Percentiles rank a stretch among this genome's conserved stretches.
phyloP scores from a whole-genome alignment of 2,888 invertebrate genomes.

The Merodon equestris region DNA sequence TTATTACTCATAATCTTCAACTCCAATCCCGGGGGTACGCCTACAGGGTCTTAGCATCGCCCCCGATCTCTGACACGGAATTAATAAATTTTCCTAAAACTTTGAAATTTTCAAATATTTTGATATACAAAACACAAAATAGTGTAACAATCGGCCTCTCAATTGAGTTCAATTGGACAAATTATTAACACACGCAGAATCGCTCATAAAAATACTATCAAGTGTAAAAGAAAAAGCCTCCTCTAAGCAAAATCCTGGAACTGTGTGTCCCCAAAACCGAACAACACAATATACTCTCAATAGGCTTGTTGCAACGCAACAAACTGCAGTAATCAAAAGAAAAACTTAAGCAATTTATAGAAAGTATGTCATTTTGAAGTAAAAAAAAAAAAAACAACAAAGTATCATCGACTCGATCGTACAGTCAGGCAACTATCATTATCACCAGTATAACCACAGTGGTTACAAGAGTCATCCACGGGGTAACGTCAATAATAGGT shows the following conservation, averaged over 20 bases:
- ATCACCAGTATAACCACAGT: slow-evolving; percentile 40
- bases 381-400: slow-evolving; percentile 13
- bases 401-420: slow-evolving; percentile 15
- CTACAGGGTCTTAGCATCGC: too few relatives aligned
- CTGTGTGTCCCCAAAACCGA: slow-evolving; percentile 26
- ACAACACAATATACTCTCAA: slow-evolving; percentile 14
- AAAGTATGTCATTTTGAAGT: slow-evolving; percentile 59
- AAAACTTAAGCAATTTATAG: slow-evolving; percentile 64
- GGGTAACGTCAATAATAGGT: slow-evolving; percentile 5
- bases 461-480: slow-evolving; percentile 14
- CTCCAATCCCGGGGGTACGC: too few relatives aligned
- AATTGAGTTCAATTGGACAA: slow-evolving; percentile 43
- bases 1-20: too few relatives aligned
- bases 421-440: slow-evolving; percentile 44
- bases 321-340: slow-evolving; percentile 25
- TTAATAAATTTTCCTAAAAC: too few relatives aligned
- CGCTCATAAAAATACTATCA: neutral
- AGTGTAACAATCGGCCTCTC: neutral
- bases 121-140: too few relatives aligned
- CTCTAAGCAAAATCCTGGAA: slow-evolving; percentile 30
- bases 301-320: slow-evolving; percentile 17
- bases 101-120: too few relatives aligned
- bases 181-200: slow-evolving; percentile 1
- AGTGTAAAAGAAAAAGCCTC: neutral
- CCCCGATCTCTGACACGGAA: too few relatives aligned